Evolutionary conservation across 2,888 invertebrate genomes (phyloP).

Genomic region (Autographa gamma): DNA sequence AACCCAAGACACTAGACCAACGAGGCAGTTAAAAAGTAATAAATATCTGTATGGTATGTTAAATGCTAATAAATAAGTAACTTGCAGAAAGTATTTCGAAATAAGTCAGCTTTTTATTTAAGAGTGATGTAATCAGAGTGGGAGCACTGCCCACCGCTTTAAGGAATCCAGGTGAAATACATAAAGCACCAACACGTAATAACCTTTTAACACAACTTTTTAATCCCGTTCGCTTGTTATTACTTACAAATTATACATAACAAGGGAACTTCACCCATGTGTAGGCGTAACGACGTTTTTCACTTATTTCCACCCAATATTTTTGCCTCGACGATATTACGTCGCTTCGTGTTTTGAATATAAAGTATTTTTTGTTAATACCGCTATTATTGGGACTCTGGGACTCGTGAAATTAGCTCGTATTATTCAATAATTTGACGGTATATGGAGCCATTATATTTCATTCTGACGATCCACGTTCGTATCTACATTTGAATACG

Average conservation of each 20-base stretch:
- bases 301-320: neutral
- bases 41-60: too few species aligned
- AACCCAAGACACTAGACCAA: too few species aligned
- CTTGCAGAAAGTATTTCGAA: too few species aligned
- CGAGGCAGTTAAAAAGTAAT: too few species aligned
- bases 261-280: neutral
- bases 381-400: constrained; percentile 15
- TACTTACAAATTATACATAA: constrained; percentile 2
- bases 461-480: constrained; percentile 7
- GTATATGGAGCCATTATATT: constrained; percentile 8
- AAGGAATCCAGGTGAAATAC: neutral
- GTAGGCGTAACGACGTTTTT: neutral
- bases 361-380: constrained; percentile 15
- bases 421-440: constrained; percentile 29
- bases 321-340: constrained; percentile 6
- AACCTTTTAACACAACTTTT: neutral
- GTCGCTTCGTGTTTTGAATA: constrained; percentile 31
- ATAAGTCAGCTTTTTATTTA: too few species aligned
- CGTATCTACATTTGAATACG: neutral
- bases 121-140: too few species aligned
- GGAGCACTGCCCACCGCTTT: neutral
- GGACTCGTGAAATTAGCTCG: constrained; percentile 25
- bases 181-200: neutral
- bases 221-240: neutral
- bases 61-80: too few species aligned